Base-by-base conservation (phyloP, 2,888 invertebrate genomes). In the Venusia cambrica region DNA sequence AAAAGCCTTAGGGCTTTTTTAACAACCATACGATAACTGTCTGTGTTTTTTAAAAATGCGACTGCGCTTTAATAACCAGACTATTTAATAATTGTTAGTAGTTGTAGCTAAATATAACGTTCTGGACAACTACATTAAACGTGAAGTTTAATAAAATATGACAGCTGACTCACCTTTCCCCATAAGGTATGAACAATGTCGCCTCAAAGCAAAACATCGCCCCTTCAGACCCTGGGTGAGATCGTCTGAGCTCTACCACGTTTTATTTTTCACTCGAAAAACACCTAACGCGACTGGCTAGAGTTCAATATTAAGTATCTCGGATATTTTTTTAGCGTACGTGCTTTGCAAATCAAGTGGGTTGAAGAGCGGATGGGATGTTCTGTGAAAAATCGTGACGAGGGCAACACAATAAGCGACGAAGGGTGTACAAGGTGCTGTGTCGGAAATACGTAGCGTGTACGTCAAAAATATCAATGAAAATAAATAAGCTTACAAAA, bases 271-370 rank as follows among this genome's bases (percentile, higher is more conserved):
- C 33, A 30, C 30, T 39, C 16, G 28, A 30, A 51, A 39, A 45
- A 49, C 49, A 48, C 59, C 51, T 73, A 67, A 53, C 37, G 35
- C 54, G 32, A 48, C 48, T 28, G 9, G 19, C 51, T 57, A 79
- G 58, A 65, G 81, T 69, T 62, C 56, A 70, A 54, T 42, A 38
- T 45, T 45, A 46, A 38, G 40, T 22, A 19, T 38, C 42, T 31
- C 22, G 42, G 45, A 45, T 38, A 58, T 48, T 52, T 48, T 45
- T 59, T 46, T 54, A 48, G 61, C 54, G 55, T 73, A 80, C 84
- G 84, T 84, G 84, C 83, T 74, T 71, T 59, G 83, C 76, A 85
- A 85, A 87, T 87, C 83, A 84, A 85, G 84, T 83, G 71, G 65
- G 70, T 74, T 79, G 71, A 75, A 80, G 80, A 77, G 79, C 69